Base-by-base conservation (phyloP, 2,113 vertebrate species). In the Calyptomena viridis region DNA sequence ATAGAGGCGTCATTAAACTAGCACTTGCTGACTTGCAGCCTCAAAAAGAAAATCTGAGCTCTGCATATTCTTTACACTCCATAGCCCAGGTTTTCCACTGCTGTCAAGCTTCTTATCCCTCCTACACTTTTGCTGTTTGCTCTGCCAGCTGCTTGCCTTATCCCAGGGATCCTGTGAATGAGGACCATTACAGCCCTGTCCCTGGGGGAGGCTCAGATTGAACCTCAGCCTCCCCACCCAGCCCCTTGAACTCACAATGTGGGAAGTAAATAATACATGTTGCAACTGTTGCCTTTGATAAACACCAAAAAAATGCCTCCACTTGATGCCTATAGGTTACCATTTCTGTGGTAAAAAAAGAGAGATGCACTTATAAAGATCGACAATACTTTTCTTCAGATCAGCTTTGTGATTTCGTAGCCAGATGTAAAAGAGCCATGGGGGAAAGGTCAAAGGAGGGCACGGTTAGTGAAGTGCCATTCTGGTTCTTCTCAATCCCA, bases 61-160 rank as follows among this genome's bases (percentile, higher is more conserved):
- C 46, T 67, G 60, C 12, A 2, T 35, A 8, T 44, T 60, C 53
- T 60, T 73, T 44, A 14, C 16, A 23, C 49, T 72, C 60, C 69
- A 50, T 5, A 46, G 35, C 33, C 68, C 62, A 0, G 1, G 21
- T 14, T 75, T 63, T 40, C 42, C 21, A 5, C 35, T 0, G 0
- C 72, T 59, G 14, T 18, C 1, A 8, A 33, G 33, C 8, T 59
- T 79, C 58, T 66, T 90, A 21, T n/a, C 52, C 42, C 47, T 89
- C 60, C 46, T 47, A 46, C 0, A 0, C 20, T 89, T 74, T 20
- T 4, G 1, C 30, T 55, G 42, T n/a, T 67, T 37, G 14, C 68
- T 77, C n/a, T 91, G 67, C 50, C 59, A 53, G 83, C 53, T 90
- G 16, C 53, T 68, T 77, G 46, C 23, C 68, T 73, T 58, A 35